These are phyloP conservation scores for Mamestra configurata DNA, from an alignment of 1,140 invertebrate genomes.

Conservation along the genomic window DNA sequence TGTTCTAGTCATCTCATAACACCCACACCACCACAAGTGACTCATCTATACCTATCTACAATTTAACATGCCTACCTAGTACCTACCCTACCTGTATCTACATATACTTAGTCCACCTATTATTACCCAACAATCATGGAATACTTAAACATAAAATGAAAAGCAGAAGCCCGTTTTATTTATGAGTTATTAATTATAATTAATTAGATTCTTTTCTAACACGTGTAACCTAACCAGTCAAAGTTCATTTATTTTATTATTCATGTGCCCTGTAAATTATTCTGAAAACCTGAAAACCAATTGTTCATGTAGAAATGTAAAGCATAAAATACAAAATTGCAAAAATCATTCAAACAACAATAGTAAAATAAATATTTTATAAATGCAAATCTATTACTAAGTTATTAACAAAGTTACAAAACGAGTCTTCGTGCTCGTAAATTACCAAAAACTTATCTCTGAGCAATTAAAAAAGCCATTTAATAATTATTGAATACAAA, in stretches of 20 bases:
- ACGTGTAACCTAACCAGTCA: slow-evolving; percentile 28
- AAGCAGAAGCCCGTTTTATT: background rate
- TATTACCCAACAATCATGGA: background rate
- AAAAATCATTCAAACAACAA: slow-evolving; percentile 37
- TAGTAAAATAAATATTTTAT: slow-evolving; percentile 21
- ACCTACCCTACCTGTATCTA: too few relatives aligned
- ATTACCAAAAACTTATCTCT: slow-evolving; percentile 51
- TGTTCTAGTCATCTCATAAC: background rate
- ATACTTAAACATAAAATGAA: background rate
- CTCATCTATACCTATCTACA: too few relatives aligned
- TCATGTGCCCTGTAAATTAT: slow-evolving; percentile 15
- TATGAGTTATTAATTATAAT: slow-evolving; percentile 4
- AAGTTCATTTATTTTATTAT: slow-evolving; percentile 21
- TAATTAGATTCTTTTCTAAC: background rate
- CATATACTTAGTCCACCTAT: too few relatives aligned
- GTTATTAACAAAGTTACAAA: slow-evolving; percentile 42
- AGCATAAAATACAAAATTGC: slow-evolving; percentile 12
- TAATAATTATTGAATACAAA: slow-evolving; percentile 69
- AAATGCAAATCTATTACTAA: slow-evolving; percentile 33
- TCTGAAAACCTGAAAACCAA: background rate
- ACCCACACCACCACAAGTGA: too few relatives aligned
- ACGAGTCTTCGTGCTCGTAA: slow-evolving; percentile 38
- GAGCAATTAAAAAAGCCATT: slow-evolving; percentile 54
- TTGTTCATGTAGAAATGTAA: slow-evolving; percentile 3
- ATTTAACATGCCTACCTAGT: too few relatives aligned